A percentile compares a stretch with the other conserved stretches of the same genome.
These are phyloP conservation scores for Cyrtodaria siliqua DNA, from an alignment of 2,888 invertebrate genomes.

Conservation along the genomic window DNA sequence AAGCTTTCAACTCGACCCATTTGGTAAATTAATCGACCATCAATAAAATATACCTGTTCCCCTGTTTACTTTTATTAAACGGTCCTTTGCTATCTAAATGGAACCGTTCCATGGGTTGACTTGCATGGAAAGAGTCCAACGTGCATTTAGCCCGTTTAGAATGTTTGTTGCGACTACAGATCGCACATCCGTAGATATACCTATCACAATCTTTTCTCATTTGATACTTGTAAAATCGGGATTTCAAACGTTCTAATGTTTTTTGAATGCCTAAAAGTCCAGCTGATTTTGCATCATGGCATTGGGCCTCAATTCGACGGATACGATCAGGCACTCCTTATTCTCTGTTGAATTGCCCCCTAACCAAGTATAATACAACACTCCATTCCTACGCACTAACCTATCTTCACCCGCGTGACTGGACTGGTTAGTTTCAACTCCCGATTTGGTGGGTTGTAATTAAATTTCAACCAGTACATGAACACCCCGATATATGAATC, in stretches of 20 bases:
- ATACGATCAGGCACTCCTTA: background rate
- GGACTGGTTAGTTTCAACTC: background rate
- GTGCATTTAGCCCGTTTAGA: background rate
- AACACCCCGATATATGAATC: background rate
- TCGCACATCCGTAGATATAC: background rate
- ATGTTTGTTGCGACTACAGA: background rate
- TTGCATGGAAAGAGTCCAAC: background rate
- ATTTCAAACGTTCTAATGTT: slow-evolving; percentile 7
- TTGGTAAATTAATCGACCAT: slow-evolving; percentile 46
- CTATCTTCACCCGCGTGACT: background rate
- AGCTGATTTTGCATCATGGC: background rate
- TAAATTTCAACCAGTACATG: background rate
- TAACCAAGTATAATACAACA: no score
- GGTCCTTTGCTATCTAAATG: background rate
- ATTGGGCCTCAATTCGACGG: background rate
- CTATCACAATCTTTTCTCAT: background rate
- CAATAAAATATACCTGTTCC: slow-evolving; percentile 30
- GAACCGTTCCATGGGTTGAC: background rate
- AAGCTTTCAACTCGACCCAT: slow-evolving; percentile 31
- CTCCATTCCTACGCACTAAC: no score
- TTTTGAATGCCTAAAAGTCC: background rate
- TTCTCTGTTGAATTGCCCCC: background rate
- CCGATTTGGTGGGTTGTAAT: background rate
- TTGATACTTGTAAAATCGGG: slow-evolving; percentile 6
- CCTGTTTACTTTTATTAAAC: background rate